Base-by-base conservation (phyloP, 2,113 vertebrate species). In the Butorides virescens region DNA sequence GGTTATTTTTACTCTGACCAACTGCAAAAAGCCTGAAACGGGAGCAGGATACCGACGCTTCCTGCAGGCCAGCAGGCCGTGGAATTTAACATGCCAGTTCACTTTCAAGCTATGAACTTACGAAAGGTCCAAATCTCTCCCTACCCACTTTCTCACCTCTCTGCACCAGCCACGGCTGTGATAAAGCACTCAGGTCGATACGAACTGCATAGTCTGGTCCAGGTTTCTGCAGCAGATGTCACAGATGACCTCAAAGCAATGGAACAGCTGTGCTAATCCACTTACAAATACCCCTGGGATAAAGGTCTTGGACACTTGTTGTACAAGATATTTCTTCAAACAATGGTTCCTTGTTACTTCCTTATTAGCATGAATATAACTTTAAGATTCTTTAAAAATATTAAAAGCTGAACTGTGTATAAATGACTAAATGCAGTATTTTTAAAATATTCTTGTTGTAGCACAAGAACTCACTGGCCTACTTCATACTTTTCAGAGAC, bases 161-260 rank as follows among this genome's bases (percentile, higher is more conserved):
- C 75, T 5, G 47, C 87, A 72, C 9, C 79, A 73, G 73, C 82
- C 73, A 5, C 8, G n/a, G 75, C 78, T 20, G 15, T 9, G 65
- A 1, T 39, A 27, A 19, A 4, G n/a, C 6, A 2, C 85, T 76
- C 94, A 95, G 95, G 97, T 97, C 92, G 72, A 19, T 15, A 58
- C 0, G 15, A 77, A 58, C 56, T 42, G 76, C 79, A 19, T 4
- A 5, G 63, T 21, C 44, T 18, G 86, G 15, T 66, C 72, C 95
- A 93, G 84, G 90, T 96, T 97, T 95, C 55, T 56, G 89, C 93
- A 97, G 97, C 98, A 98, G 98, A 97, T 97, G 98, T 97, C 97
- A 44, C 93, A 85, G 80, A 95, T 96, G 94, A 93, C 92, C 96
- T 94, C 96, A 71, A 92, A 97, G 95, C 94, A 94, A 78, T 23